A percentile compares a stretch with the other conserved stretches of the same genome.
Conservation (phyloP, 2,888 invertebrate species). For the Mimumesa dahlbomi region DNA sequence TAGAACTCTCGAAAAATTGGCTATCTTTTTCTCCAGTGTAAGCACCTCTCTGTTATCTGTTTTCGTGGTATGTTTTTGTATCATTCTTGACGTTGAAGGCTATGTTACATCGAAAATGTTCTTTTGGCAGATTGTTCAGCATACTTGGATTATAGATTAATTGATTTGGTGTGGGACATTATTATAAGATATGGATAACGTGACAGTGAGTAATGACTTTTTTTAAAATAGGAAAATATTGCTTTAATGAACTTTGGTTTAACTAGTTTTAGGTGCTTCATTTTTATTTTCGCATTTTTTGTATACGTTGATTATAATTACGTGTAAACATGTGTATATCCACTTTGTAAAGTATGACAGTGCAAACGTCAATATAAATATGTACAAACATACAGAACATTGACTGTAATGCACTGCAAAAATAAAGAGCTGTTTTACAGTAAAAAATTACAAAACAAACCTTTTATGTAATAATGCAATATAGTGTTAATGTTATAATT, state of each 20-base stretch:
- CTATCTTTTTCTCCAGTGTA: slow-evolving; percentile 1
- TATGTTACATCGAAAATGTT: slow-evolving; percentile 53
- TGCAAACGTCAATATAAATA: too few species aligned
- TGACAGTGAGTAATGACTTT: slow-evolving; percentile 55
- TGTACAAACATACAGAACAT: too few species aligned
- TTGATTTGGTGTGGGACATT: slow-evolving; percentile 19
- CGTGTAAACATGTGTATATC: too few species aligned
- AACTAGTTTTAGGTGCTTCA: slow-evolving; percentile 3
- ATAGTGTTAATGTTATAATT: slow-evolving; percentile 74
- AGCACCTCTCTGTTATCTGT: slow-evolving; percentile 11
- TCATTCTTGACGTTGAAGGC: slow-evolving; percentile 12
- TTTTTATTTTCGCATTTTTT: neutral
- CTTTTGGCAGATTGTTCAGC: slow-evolving; percentile 32
- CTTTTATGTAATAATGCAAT: slow-evolving; percentile 6
- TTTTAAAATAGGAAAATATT: neutral
- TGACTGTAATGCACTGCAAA: too few species aligned
- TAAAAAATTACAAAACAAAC: neutral
- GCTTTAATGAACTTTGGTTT: slow-evolving; percentile 19
- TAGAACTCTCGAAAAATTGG: slow-evolving; percentile 8
- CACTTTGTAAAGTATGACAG: too few species aligned
- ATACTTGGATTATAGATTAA: slow-evolving; percentile 47
- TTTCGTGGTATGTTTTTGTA: slow-evolving; percentile 4
- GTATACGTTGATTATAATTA: neutral
- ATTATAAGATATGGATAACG: slow-evolving; percentile 56
- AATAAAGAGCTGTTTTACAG: neutral